Percentiles rank a stretch among this genome's conserved stretches.
Evolutionary conservation across 64 coral and sea anemone genomes (phyloP).

Genomic region (Porites lutea): DNA sequence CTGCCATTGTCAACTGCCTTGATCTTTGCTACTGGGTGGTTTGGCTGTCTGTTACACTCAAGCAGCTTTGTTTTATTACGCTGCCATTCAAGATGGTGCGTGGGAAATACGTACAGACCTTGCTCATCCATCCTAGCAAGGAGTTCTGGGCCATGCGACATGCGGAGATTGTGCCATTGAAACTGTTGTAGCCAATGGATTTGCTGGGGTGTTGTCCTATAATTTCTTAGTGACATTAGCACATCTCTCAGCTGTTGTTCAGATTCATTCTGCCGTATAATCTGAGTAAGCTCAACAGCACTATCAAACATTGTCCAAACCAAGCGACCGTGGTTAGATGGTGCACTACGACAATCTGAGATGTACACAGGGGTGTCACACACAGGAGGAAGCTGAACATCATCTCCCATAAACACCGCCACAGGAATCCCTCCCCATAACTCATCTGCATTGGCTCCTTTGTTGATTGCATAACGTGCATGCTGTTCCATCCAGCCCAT

Average conservation of each 20-base stretch:
- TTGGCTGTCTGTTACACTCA: constrained; percentile 21
- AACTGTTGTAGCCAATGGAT: constrained; percentile 53
- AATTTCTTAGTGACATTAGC: constrained; percentile 21
- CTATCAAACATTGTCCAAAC: constrained; percentile 44
- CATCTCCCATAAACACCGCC: constrained; percentile 52
- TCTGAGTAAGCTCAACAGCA: constrained; percentile 33
- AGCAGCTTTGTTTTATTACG: constrained; percentile 39
- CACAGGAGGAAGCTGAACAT: constrained; percentile 44
- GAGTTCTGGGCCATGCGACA: constrained; percentile 28
- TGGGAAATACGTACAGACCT: constrained; percentile 19
- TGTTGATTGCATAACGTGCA: constrained; percentile 30
- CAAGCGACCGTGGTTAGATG: constrained; percentile 44
- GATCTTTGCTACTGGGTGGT: constrained; percentile 45
- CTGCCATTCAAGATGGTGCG: constrained; percentile 31
- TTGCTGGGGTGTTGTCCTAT: constrained; percentile 36
- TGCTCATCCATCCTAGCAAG: constrained; percentile 55
- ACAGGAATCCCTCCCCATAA: constrained; percentile 37
- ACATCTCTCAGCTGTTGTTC: constrained; percentile 36
- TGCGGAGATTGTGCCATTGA: constrained; percentile 46
- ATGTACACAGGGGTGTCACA: constrained; percentile 31
- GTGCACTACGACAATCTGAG: constrained; percentile 28
- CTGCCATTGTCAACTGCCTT: constrained; percentile 7
- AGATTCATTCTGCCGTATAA: constrained; percentile 35
- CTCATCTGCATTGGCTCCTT: constrained; percentile 15
- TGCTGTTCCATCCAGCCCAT: constrained; percentile 63